These are phyloP conservation scores for Hirundichthys speculiger DNA, from an alignment of 2,113 vertebrate genomes.

Conservation along the genomic window DNA sequence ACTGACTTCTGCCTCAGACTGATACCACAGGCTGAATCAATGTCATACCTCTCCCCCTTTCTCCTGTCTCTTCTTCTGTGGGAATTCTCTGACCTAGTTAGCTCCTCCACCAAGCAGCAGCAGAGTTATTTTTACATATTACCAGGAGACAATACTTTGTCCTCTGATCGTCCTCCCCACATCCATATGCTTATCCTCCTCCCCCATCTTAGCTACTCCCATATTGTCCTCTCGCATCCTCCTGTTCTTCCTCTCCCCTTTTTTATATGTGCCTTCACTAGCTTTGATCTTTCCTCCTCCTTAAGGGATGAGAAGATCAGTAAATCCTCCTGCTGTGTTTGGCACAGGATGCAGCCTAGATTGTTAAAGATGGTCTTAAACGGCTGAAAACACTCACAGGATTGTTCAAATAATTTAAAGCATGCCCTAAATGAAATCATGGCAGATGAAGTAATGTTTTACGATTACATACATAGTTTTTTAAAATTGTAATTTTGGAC, in stretches of 20 bases:
- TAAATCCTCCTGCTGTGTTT: conserved; percentile 7
- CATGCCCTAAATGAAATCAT: background rate
- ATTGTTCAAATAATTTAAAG: background rate
- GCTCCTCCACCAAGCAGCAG: conserved; percentile 75
- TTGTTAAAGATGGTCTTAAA: conserved; percentile 5
- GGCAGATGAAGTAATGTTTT: too few relatives aligned
- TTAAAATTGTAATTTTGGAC: too few relatives aligned
- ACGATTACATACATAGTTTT: too few relatives aligned
- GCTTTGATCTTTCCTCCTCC: conserved; percentile 25
- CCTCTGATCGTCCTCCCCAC: conserved; percentile 66
- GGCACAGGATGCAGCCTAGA: background rate
- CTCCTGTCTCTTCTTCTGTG: conserved; percentile 51
- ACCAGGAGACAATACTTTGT: conserved; percentile 76
- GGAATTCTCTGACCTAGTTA: conserved; percentile 84
- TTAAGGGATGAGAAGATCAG: conserved; percentile 14
- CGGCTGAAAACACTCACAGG: background rate
- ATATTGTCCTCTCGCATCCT: conserved; percentile 17
- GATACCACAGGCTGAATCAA: conserved; percentile 60
- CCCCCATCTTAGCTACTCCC: conserved; percentile 37
- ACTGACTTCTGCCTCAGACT: conserved; percentile 60
- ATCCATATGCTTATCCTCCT: conserved; percentile 31
- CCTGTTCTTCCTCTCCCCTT: background rate
- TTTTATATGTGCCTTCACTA: conserved; percentile 9
- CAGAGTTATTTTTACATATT: conserved; percentile 82
- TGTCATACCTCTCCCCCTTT: conserved; percentile 39